phyloP scores from a whole-genome alignment of 2,797 vertebrate genomes.

The Sebastes goodei region DNA sequence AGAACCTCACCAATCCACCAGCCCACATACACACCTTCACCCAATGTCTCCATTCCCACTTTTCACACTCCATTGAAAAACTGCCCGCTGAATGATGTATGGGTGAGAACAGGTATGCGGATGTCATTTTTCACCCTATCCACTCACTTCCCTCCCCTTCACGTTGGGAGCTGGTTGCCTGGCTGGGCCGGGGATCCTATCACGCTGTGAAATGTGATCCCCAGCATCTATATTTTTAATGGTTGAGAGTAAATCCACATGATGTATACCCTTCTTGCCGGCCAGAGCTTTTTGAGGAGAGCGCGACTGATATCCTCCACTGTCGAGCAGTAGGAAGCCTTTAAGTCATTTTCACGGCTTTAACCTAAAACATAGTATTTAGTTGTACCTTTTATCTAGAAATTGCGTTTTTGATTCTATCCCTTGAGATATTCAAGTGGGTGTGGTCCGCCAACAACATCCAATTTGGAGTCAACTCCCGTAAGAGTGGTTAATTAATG shows the following conservation, averaged over 20 bases:
- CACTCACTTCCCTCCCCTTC: constrained; percentile 48
- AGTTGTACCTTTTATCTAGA: not conserved
- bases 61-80: constrained; percentile 61
- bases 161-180: constrained; percentile 3
- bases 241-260: constrained; percentile 72
- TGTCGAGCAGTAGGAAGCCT: not conserved
- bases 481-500: not conserved
- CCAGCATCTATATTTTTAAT: constrained; percentile 73
- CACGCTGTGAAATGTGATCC: constrained; percentile 70
- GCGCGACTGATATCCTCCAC: constrained; percentile 1
- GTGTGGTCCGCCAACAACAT: not conserved
- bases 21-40: constrained; percentile 14
- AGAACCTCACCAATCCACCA: not conserved
- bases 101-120: constrained; percentile 43
- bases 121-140: constrained; percentile 74
- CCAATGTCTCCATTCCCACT: constrained; percentile 59
- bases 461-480: not conserved
- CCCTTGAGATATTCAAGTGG: not conserved
- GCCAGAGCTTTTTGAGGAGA: constrained; percentile 25
- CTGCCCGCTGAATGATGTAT: constrained; percentile 75
- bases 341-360: not conserved
- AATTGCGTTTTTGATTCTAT: not conserved
- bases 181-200: constrained; percentile 42
- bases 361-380: not conserved
- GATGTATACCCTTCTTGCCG: constrained; percentile 57